phyloP scores from a whole-genome alignment of 1,140 invertebrate species.

The Brachionus sp. region DNA sequence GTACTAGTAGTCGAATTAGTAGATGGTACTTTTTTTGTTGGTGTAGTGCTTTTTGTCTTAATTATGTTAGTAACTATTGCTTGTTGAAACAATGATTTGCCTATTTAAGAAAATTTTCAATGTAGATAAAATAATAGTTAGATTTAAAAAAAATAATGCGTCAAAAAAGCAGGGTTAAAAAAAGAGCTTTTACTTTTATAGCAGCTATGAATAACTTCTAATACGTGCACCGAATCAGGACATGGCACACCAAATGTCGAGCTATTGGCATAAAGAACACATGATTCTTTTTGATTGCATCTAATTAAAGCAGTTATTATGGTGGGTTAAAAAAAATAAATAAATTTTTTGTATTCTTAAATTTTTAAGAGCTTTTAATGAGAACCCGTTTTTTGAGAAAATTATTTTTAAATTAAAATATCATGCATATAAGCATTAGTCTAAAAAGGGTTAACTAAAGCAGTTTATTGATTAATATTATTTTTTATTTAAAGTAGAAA shows the following conservation, averaged over 20 bases:
- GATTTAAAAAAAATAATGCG: background rate
- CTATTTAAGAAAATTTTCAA: background rate
- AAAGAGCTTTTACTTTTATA: slow-evolving; percentile 27
- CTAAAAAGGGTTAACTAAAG: background rate
- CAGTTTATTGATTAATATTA: background rate
- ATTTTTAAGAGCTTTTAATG: background rate
- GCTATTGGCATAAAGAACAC: slow-evolving; percentile 29
- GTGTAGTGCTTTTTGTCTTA: background rate
- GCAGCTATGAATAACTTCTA: slow-evolving; percentile 31
- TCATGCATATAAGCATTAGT: slow-evolving; percentile 6
- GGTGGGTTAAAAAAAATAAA: background rate
- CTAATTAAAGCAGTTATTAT: slow-evolving; percentile 23
- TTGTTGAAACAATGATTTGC: background rate
- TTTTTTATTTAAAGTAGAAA: background rate
- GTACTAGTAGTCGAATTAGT: background rate
- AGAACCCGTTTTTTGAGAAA: background rate
- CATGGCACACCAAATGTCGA: slow-evolving; percentile 34
- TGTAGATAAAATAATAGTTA: background rate
- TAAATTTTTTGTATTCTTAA: background rate
- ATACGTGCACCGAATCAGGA: slow-evolving; percentile 33
- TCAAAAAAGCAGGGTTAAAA: background rate
- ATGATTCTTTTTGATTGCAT: slow-evolving; percentile 38
- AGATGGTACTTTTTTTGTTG: background rate
- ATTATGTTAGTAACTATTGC: background rate
- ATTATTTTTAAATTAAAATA: background rate